Percentiles rank a stretch among this genome's conserved stretches.
These are phyloP conservation scores for Salpingus planirostris DNA, from an alignment of 2,888 invertebrate species.

Conservation along the genomic window DNA sequence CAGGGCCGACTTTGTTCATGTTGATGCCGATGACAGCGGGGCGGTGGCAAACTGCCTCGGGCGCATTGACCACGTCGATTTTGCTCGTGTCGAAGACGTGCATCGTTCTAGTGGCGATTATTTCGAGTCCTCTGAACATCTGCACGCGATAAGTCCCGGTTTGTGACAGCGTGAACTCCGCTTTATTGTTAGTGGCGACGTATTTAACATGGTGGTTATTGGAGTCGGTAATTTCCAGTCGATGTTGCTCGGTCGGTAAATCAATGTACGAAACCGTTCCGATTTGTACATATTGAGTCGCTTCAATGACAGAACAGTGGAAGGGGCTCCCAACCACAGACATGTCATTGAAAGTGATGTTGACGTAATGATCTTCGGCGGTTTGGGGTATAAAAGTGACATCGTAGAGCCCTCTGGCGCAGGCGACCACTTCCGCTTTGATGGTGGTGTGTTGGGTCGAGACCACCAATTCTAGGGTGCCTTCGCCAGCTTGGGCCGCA, in stretches of 20 bases:
- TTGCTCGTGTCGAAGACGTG: conserved; percentile 69
- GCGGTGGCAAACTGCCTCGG: conserved; percentile 69
- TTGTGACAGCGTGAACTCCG: conserved; percentile 48
- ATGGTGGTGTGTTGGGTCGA: conserved; percentile 85
- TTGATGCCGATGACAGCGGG: conserved; percentile 70
- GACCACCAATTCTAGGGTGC: conserved; percentile 84
- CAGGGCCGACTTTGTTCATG: conserved; percentile 63
- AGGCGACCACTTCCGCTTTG: conserved; percentile 74
- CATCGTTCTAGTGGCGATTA: conserved; percentile 36
- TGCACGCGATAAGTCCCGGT: conserved; percentile 43
- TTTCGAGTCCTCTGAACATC: conserved; percentile 27
- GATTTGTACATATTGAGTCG: conserved; percentile 65
- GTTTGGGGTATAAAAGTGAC: conserved; percentile 88
- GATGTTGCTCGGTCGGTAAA: conserved; percentile 52
- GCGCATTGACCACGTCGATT: conserved; percentile 37
- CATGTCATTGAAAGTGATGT: conserved; percentile 90
- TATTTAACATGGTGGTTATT: conserved; percentile 48
- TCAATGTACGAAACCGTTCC: conserved; percentile 50
- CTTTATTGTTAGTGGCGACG: conserved; percentile 35
- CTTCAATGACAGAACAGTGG: conserved; percentile 61
- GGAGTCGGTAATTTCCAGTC: conserved; percentile 57
- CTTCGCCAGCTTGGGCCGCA: conserved; percentile 91
- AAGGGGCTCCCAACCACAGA: conserved; percentile 86
- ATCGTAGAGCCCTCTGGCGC: conserved; percentile 83
- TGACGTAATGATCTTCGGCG: conserved; percentile 82